Conservation (phyloP, 2,888 invertebrate species). For the Cryptus armator region DNA sequence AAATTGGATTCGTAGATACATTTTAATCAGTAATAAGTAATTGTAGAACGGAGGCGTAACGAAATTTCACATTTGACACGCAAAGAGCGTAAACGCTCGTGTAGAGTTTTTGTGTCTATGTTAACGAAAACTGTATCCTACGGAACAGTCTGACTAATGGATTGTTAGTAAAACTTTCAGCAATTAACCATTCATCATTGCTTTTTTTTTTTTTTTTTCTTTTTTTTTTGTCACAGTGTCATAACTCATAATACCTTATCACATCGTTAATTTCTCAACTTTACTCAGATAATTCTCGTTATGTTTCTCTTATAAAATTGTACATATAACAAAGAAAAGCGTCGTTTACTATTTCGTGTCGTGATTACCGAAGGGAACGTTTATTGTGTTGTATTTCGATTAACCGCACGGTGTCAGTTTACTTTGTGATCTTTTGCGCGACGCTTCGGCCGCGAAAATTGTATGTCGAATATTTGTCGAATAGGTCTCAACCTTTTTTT, state of each 20-base stretch:
- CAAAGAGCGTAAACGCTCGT: neutral
- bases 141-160: constrained; percentile 31
- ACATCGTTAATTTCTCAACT: constrained; percentile 34
- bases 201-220: neutral
- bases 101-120: neutral
- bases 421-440: neutral
- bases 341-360: constrained; percentile 15
- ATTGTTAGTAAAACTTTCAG: constrained; percentile 56
- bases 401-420: constrained; percentile 2
- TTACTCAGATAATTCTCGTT: constrained; percentile 47
- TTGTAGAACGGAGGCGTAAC: neutral
- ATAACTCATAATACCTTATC: constrained; percentile 23
- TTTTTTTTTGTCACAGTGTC: constrained; percentile 17
- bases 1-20: constrained; percentile 21
- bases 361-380: neutral
- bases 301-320: constrained; percentile 46
- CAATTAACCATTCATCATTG: constrained; percentile 45
- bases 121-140: constrained; percentile 44
- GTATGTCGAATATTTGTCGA: constrained; percentile 25
- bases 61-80: constrained; percentile 35
- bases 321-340: constrained; percentile 49
- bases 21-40: constrained; percentile 38
- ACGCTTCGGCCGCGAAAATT: constrained; percentile 16
- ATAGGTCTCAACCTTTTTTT: constrained; percentile 4
- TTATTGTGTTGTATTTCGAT: constrained; percentile 6